These are phyloP conservation scores for Endotricha flammealis DNA, from an alignment of 2,888 invertebrate genomes.

Conservation along the genomic window DNA sequence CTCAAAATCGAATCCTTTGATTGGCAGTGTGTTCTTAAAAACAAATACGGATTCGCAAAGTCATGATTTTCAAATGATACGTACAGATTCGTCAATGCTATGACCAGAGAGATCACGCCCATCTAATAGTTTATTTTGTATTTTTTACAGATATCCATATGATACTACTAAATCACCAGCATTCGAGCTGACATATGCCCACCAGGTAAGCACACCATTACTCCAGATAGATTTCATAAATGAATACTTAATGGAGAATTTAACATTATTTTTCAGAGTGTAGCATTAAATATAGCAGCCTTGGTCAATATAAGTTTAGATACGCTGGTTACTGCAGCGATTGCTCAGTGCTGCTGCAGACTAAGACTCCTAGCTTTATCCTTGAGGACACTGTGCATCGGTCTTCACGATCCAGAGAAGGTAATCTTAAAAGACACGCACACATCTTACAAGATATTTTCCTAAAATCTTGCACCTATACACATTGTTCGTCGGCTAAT, in stretches of 20 bases:
- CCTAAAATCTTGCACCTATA: no score
- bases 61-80: no score
- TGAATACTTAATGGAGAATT: no score
- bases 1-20: no score
- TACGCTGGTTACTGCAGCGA: conserved; percentile 37
- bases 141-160: conserved; percentile 64
- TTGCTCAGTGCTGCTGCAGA: conserved; percentile 54
- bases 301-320: conserved; percentile 60
- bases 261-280: conserved; percentile 23
- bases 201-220: conserved; percentile 30
- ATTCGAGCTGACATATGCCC: conserved; percentile 52
- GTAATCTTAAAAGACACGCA: no score
- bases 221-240: conserved; percentile 1
- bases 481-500: no score
- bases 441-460: no score
- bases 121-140: no score
- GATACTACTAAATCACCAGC: conserved; percentile 51
- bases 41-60: no score
- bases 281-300: conserved; percentile 47
- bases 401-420: conserved; percentile 16
- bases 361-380: conserved; percentile 50
- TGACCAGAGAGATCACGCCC: no score
- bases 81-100: no score
- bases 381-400: conserved; percentile 36
- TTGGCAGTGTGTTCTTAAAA: no score